Percentiles rank a stretch among this genome's conserved stretches.
Evolutionary conservation across 2,888 invertebrate species (phyloP).

Genomic region (Lordiphosa fenestrarum): DNA sequence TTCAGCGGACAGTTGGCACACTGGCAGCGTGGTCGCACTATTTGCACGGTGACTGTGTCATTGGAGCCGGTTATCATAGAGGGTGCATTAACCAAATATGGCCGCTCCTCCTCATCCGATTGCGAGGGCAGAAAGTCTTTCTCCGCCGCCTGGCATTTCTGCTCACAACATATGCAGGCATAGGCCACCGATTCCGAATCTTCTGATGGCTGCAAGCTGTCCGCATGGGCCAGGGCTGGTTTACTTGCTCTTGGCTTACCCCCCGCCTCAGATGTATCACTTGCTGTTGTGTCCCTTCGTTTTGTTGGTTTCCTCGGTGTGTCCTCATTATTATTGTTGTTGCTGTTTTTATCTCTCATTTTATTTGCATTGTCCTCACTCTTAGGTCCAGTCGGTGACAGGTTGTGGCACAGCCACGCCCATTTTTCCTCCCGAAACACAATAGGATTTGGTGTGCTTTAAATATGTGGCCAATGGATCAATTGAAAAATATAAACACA

Average conservation of each 20-base stretch:
- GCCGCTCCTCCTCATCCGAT: constrained; percentile 34
- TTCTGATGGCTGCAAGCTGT: constrained; percentile 16
- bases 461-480: too few relatives aligned
- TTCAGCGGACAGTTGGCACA: constrained; percentile 77
- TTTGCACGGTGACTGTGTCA: constrained; percentile 44
- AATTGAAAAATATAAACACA: too few relatives aligned
- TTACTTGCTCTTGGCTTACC: constrained; percentile 16
- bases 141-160: constrained; percentile 28
- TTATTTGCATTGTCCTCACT: too few relatives aligned
- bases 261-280: background rate
- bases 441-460: too few relatives aligned
- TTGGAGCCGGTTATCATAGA: constrained; percentile 33
- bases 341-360: too few relatives aligned
- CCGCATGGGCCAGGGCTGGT: background rate
- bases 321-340: background rate
- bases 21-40: constrained; percentile 58
- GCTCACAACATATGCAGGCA: constrained; percentile 46
- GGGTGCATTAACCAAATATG: constrained; percentile 33
- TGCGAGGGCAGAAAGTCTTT: constrained; percentile 40
- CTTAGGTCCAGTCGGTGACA: too few relatives aligned
- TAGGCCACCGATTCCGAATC: constrained; percentile 41
- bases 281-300: background rate
- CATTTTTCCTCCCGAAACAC: too few relatives aligned
- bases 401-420: too few relatives aligned
- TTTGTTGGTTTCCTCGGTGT: background rate